Evolutionary conservation across 2,888 invertebrate species (phyloP).

Genomic region (Ophion costatus): DNA sequence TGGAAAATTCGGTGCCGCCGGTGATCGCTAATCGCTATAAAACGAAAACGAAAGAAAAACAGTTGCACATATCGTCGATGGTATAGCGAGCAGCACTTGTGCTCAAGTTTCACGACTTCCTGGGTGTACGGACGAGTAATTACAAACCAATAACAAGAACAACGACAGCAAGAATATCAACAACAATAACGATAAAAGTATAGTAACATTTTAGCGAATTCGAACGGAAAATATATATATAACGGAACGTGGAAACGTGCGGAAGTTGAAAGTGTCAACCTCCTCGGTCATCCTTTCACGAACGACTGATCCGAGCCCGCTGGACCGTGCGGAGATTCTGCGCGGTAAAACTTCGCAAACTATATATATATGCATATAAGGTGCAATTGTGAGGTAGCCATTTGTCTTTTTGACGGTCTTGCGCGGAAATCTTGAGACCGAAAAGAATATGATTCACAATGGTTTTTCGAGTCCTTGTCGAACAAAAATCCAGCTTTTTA

Average conservation of each 20-base stretch:
- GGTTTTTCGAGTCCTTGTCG: neutral
- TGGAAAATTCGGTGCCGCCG: neutral
- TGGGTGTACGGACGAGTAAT: too few species aligned
- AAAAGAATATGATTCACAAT: neutral
- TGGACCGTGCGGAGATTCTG: constrained; percentile 7
- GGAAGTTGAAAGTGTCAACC: neutral
- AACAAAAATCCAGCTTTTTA: neutral
- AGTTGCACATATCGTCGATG: too few species aligned
- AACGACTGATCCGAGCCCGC: constrained; percentile 22
- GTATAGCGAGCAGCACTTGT: too few species aligned
- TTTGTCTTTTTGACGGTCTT: neutral
- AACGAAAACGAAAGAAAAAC: too few species aligned
- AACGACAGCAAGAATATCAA: neutral
- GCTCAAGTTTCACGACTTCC: too few species aligned
- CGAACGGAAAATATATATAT: neutral
- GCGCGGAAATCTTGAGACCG: neutral
- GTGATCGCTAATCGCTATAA: neutral
- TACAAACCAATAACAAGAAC: too few species aligned
- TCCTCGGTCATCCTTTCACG: constrained; percentile 27
- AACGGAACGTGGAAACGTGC: neutral
- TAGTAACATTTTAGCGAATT: neutral
- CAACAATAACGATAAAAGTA: neutral
- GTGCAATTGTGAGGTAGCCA: neutral
- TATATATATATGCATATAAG: neutral
- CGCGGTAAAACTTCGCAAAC: constrained; percentile 21